Base-by-base conservation (phyloP, 2,888 invertebrate genomes). In the Eupsilia transversa region DNA sequence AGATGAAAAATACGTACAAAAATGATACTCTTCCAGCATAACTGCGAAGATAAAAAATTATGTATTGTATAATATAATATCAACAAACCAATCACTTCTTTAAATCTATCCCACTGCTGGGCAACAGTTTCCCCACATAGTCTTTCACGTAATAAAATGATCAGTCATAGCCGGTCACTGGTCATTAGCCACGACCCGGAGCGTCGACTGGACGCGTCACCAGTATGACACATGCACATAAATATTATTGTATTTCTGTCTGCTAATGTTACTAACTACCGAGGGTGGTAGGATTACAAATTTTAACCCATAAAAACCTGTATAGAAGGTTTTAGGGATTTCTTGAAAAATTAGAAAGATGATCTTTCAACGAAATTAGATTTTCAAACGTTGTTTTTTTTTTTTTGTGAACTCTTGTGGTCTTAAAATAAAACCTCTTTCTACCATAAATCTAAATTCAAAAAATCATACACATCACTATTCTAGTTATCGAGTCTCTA, bases 151-250 rank as follows among this genome's bases (percentile, higher is more conserved):
- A 74, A 68, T 30, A 52, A 77, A 23, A 49, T 35, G 33, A n/a
- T 35, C 49, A 54, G n/a, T 43, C 43, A 60, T 35, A 61, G 17
- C 27, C 33, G 12, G 27, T 33, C 41, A 49, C 35, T 78, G 66
- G 56, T 69, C 65, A 83, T 38, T 78, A 60, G 3, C 57, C 60
- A 79, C 54, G 63, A 35, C 59, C 41, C 61, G 41, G 43, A 30
- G 27, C 33, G n/a, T 27, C 10, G 20, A 46, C 33, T 56, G 27
- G 30, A 68, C 64, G 5, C 35, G 43, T 54, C 56, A 27, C 5
- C 14, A n/a, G 27, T 54, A 27, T 83, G 83, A 89, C 93, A 94
- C 94, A 83, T 54, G 91, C 88, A 91, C 92, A 93, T 92, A 91
- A 90, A 91, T 91, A 91, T 90, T 90, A 91, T 88, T 89, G 76